Percentiles rank a stretch among this genome's conserved stretches.
phyloP scores from a whole-genome alignment of 2,888 invertebrate species.

The Sinopyrophorus schimmeli region DNA sequence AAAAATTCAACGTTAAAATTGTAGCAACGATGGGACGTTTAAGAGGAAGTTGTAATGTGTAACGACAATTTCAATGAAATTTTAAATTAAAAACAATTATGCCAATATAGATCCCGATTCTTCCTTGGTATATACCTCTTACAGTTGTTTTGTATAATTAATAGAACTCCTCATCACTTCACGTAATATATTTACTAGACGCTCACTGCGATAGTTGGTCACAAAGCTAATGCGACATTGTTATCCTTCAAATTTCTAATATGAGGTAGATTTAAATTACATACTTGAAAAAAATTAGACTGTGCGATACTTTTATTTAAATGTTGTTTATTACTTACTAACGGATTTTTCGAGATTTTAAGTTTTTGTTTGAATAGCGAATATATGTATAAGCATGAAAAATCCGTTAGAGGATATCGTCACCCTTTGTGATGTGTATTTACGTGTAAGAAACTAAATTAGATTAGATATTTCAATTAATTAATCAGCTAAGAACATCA shows the following conservation, averaged over 20 bases:
- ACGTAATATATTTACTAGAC: slow-evolving; percentile 9
- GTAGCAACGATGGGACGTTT: slow-evolving; percentile 22
- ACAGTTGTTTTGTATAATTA: slow-evolving; percentile 8
- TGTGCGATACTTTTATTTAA: slow-evolving; percentile 20
- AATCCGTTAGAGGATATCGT: slow-evolving; percentile 24
- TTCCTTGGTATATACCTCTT: slow-evolving; percentile 24
- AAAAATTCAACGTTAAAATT: slow-evolving; percentile 13
- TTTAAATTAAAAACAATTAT: slow-evolving; percentile 12
- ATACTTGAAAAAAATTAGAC: slow-evolving; percentile 22
- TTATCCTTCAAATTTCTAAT: slow-evolving; percentile 4
- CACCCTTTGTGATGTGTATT: slow-evolving; percentile 31
- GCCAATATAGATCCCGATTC: slow-evolving; percentile 20
- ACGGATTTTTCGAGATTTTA: slow-evolving; percentile 6
- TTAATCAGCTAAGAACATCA: slow-evolving; percentile 50
- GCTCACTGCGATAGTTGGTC: slow-evolving; percentile 10
- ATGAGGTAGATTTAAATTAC: slow-evolving; percentile 15
- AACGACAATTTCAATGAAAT: slow-evolving; percentile 1
- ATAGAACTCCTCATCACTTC: slow-evolving; percentile 8
- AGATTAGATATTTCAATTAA: slow-evolving; percentile 38
- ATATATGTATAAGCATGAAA: slow-evolving; percentile 2
- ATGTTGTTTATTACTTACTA: slow-evolving; percentile 21
- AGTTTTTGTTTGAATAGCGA: slow-evolving; percentile 1
- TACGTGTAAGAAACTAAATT: slow-evolving; percentile 39
- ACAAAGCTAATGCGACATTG: slow-evolving; percentile 1
- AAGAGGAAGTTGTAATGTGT: slow-evolving; percentile 9